A percentile compares a stretch with the other conserved stretches of the same genome.
Conservation (phyloP, 2,888 invertebrate species). For the Chrysomela aeneicollis region DNA sequence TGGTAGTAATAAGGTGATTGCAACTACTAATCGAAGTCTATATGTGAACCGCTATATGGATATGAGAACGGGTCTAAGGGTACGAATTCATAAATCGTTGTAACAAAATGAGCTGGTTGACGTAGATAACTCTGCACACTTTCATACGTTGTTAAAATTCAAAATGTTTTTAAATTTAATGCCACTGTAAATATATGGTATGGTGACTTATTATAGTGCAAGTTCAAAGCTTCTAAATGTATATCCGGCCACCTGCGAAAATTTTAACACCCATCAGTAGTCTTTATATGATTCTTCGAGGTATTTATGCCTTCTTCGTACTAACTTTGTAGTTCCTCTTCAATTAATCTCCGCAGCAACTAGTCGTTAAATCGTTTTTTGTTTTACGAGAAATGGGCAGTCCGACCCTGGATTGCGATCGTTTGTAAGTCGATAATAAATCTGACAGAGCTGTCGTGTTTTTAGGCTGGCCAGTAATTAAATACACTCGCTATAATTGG, state of each 20-base stretch:
- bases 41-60: too few relatives aligned
- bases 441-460: constrained; percentile 41
- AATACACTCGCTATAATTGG: constrained; percentile 41
- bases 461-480: constrained; percentile 42
- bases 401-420: constrained; percentile 21
- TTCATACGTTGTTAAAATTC: too few relatives aligned
- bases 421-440: constrained; percentile 39
- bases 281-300: too few relatives aligned
- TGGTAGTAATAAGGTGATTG: too few relatives aligned
- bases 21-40: too few relatives aligned
- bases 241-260: too few relatives aligned
- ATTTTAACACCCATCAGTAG: too few relatives aligned
- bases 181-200: too few relatives aligned
- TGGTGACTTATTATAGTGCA: too few relatives aligned
- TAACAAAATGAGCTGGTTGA: constrained; percentile 29
- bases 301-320: too few relatives aligned
- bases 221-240: not conserved
- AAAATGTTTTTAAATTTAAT: too few relatives aligned
- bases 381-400: constrained; percentile 15
- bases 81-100: not conserved
- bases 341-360: not conserved
- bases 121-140: constrained; percentile 1
- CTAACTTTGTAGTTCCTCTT: not conserved
- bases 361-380: constrained; percentile 2
- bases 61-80: too few relatives aligned